Conservation (phyloP, 2,113 vertebrate species). For the Pelusios castaneus region DNA sequence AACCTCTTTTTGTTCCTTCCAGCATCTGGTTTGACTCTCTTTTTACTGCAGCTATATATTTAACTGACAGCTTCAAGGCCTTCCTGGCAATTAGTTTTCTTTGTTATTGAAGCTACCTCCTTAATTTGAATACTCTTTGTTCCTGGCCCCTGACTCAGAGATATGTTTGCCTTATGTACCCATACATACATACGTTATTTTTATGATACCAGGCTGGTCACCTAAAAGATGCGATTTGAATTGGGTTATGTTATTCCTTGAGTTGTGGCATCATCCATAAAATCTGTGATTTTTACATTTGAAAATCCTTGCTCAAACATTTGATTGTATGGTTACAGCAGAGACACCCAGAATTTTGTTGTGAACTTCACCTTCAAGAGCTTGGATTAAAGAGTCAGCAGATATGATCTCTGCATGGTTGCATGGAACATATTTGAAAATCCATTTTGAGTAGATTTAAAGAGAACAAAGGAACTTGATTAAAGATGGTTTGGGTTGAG, state of each 20-base stretch:
- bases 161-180: not conserved
- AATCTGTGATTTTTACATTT: not conserved
- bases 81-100: not conserved
- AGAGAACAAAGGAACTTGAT: not conserved
- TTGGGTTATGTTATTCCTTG: not conserved
- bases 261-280: not conserved
- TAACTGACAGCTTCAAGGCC: not conserved
- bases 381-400: not conserved
- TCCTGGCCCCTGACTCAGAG: not conserved
- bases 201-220: not conserved
- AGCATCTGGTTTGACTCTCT: not conserved
- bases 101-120: not conserved
- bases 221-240: not conserved
- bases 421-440: not conserved
- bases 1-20: not conserved
- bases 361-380: not conserved
- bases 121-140: not conserved
- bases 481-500: not conserved
- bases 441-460: not conserved
- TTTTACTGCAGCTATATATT: not conserved
- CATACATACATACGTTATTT: not conserved
- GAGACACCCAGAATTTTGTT: not conserved
- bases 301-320: not conserved
- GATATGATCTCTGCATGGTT: not conserved
- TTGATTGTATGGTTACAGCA: not conserved